These are phyloP conservation scores for Carassius gibelio DNA, from an alignment of 2,113 vertebrate species.

Conservation along the genomic window DNA sequence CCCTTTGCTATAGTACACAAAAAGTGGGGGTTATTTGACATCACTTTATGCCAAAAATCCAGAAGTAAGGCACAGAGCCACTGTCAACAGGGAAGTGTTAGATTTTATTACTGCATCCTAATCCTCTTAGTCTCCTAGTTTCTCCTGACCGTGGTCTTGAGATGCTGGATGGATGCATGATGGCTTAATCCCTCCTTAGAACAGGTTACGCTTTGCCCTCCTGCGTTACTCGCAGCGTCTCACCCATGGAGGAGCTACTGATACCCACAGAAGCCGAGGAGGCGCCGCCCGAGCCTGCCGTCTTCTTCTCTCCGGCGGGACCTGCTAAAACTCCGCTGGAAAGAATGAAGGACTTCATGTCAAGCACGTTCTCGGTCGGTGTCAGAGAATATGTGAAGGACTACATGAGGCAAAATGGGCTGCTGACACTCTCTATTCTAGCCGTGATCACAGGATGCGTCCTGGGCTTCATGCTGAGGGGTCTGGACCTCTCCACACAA, in stretches of 20 bases:
- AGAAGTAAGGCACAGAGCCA: slow-evolving; percentile 36
- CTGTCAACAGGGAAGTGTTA: slow-evolving; percentile 61
- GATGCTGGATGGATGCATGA: slow-evolving; percentile 46
- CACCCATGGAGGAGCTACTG: slow-evolving; percentile 74
- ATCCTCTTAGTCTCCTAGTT: slow-evolving; percentile 70
- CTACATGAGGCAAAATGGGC: slow-evolving; percentile 77
- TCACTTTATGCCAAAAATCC: slow-evolving; percentile 2
- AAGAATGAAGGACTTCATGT: slow-evolving; percentile 45
- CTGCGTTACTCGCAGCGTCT: slow-evolving; percentile 44
- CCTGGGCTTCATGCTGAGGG: slow-evolving; percentile 81
- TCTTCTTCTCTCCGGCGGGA: slow-evolving; percentile 43
- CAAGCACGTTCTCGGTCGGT: neutral
- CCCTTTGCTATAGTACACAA: neutral
- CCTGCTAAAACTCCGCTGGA: slow-evolving; percentile 46
- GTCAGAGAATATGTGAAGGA: slow-evolving; percentile 16
- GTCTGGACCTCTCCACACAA: slow-evolving; percentile 80
- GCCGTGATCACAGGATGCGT: slow-evolving; percentile 80
- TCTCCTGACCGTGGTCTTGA: slow-evolving; percentile 33
- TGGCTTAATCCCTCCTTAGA: slow-evolving; percentile 66
- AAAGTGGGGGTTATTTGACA: neutral
- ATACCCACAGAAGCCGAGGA: slow-evolving; percentile 67
- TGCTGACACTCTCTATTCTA: slow-evolving; percentile 81
- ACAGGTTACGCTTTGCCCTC: slow-evolving; percentile 46
- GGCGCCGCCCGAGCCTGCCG: slow-evolving; percentile 45
- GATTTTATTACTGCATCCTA: slow-evolving; percentile 59